These are phyloP conservation scores for Neuroscelio doddi DNA, from an alignment of 2,888 invertebrate species.

Conservation along the genomic window DNA sequence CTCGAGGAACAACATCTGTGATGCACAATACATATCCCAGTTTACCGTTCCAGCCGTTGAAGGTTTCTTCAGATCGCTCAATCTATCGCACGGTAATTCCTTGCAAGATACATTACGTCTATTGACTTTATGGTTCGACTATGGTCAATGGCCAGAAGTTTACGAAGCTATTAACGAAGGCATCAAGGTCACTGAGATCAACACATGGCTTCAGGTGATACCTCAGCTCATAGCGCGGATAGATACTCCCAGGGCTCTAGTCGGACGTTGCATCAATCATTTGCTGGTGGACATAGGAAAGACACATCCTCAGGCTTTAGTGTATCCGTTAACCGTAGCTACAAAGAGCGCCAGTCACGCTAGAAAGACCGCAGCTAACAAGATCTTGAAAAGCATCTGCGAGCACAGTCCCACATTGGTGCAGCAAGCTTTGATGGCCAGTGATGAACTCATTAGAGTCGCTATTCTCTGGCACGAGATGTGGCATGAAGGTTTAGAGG, in stretches of 20 bases:
- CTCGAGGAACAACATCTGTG: conserved; percentile 54
- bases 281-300: conserved; percentile 97
- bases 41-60: conserved; percentile 95
- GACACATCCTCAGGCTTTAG: conserved; percentile 96
- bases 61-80: conserved; percentile 96
- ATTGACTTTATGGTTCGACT: conserved; percentile 98
- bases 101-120: conserved; percentile 97
- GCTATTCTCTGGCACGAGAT: conserved; percentile 99
- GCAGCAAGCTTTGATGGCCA: conserved; percentile 95
- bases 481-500: conserved; percentile 98
- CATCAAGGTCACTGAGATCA: conserved; percentile 93
- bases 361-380: conserved; percentile 92
- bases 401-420: conserved; percentile 95
- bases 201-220: conserved; percentile 99
- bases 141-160: conserved; percentile 94
- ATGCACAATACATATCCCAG: conserved; percentile 78
- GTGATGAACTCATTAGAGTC: conserved; percentile 96
- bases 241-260: conserved; percentile 91
- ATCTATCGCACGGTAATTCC: conserved; percentile 92
- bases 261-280: conserved; percentile 93
- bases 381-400: conserved; percentile 95
- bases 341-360: conserved; percentile 92
- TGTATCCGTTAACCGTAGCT: conserved; percentile 98
- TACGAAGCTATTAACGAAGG: conserved; percentile 95
- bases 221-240: conserved; percentile 99